These are phyloP conservation scores for Oscheius sp. DNA, from an alignment of 2,888 invertebrate species.

Conservation along the genomic window DNA sequence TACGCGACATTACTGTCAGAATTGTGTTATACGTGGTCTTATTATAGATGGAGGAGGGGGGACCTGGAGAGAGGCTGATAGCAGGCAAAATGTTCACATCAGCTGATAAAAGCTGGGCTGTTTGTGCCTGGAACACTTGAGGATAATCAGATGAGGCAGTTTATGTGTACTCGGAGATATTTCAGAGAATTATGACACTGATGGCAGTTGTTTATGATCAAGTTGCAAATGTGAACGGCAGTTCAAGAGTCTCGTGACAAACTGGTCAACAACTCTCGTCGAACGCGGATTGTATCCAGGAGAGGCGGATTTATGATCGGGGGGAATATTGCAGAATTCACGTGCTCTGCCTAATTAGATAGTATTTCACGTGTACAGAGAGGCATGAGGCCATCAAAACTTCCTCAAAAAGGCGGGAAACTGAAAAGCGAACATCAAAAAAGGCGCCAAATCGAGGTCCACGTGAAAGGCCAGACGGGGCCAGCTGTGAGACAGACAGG, in stretches of 20 bases:
- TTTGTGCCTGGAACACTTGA: background rate
- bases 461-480: constrained; percentile 35
- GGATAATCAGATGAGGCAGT: constrained; percentile 4
- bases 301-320: background rate
- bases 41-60: background rate
- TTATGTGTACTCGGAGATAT: background rate
- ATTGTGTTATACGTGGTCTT: too few species aligned
- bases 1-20: too few species aligned
- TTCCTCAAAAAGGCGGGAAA: constrained; percentile 5
- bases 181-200: background rate
- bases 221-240: too few species aligned
- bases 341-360: background rate
- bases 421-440: background rate
- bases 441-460: constrained; percentile 21
- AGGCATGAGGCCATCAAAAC: background rate
- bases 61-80: background rate
- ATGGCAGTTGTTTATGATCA: background rate
- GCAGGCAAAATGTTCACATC: background rate
- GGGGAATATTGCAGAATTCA: background rate
- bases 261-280: too few species aligned
- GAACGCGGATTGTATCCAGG: background rate
- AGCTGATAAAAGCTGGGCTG: background rate
- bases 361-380: background rate
- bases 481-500: constrained; percentile 28
- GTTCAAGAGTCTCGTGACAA: too few species aligned